Evolutionary conservation across 2,888 invertebrate species (phyloP), one percentile per base, ranked within the genome.

Genomic region (Plagodis dolabraria): DNA sequence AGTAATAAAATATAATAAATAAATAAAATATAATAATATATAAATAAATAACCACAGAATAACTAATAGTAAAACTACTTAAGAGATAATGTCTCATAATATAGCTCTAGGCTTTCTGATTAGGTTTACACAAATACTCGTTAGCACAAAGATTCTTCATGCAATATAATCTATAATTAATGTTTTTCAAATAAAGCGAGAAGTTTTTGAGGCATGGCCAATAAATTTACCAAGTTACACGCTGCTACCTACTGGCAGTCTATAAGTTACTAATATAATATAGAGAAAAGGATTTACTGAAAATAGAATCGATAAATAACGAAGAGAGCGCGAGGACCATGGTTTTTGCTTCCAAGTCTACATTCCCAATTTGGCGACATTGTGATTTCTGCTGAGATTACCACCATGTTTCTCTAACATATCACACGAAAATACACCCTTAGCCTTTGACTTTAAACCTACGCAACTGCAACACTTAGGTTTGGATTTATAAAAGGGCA

Each of bases 301-400:
- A 44, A 55, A 48, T 46, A 44, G 55, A 36, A 12, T 6, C 38
- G 54, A 70, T 52, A 64, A 64, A 11, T 11, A 60, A 63, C 70
- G 61, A 65, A 44, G 47, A 35, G 42, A 53, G 46, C 40, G 49
- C 60, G 43, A 56, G 52, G 45, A 61, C 58, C 67, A 65, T 36
- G 60, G 63, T 68, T 67, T 71, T 68, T 72, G 70, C 67, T 68
- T 65, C 55, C 70, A 71, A 72, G 67, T 74, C 76, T 67, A 79
- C 80, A 79, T 80, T 80, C 80, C 78, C 68, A 72, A 76, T 82
- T 83, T 76, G 79, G 82, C 60, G 69, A 75, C 73, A 78, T 79
- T 74, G 74, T 74, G 72, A 78, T 77, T 75, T 75, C 74, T 73
- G 71, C 69, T 65, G 65, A 75, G 71, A 63, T 58, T 47, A 51